Evolutionary conservation across 2,888 invertebrate genomes (phyloP).

Genomic region (Ceriagrion tenellum): DNA sequence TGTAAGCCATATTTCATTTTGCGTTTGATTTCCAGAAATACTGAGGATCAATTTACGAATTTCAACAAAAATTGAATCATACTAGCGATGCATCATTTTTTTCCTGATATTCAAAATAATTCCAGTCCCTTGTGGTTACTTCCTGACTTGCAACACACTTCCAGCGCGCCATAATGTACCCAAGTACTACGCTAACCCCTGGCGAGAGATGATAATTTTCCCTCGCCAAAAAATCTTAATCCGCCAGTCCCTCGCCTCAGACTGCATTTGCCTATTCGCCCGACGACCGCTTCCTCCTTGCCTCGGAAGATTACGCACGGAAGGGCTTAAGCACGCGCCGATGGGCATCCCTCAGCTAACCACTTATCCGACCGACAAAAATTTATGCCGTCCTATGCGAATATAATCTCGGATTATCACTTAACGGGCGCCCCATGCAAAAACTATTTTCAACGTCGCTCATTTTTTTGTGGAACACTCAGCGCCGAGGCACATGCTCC

Average conservation of each 20-base stretch:
- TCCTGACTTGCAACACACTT: neutral
- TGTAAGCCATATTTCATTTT: too few species aligned
- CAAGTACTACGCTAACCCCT: neutral
- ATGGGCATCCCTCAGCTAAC: neutral
- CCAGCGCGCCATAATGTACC: neutral
- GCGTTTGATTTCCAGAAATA: too few species aligned
- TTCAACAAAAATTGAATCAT: too few species aligned
- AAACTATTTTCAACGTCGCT: neutral
- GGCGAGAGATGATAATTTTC: neutral
- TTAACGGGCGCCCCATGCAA: neutral
- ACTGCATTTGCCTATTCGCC: constrained; percentile 12
- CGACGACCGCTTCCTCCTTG: neutral
- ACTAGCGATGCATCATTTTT: neutral
- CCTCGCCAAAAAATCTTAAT: neutral
- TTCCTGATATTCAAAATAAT: neutral
- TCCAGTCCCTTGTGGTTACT: neutral
- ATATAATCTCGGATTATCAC: constrained; percentile 15
- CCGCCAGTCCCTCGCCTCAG: neutral
- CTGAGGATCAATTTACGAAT: too few species aligned
- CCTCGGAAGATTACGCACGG: constrained; percentile 21
- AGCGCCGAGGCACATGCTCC: neutral
- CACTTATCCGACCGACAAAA: constrained; percentile 24
- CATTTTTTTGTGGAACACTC: neutral
- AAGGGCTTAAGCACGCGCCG: neutral
- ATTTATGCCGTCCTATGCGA: neutral